Evolutionary conservation across 2,888 invertebrate species (phyloP).

Genomic region (Lydus trimaculatus): DNA sequence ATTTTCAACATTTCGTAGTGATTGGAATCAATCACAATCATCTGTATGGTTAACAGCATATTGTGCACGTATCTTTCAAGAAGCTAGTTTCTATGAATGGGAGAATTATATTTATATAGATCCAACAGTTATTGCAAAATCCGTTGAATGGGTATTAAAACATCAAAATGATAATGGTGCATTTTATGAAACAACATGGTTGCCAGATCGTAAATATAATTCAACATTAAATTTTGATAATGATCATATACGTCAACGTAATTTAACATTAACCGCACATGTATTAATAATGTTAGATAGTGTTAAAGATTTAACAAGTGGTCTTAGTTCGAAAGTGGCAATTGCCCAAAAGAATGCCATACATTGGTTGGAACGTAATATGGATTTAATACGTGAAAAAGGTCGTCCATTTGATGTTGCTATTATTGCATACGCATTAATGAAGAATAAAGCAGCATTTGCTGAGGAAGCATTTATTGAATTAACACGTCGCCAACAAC

Average conservation of each 20-base stretch:
- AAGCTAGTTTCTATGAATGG: slow-evolving; percentile 96
- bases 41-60: slow-evolving; percentile 95
- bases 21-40: slow-evolving; percentile 88
- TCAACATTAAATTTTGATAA: slow-evolving; percentile 67
- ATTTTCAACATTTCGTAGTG: slow-evolving; percentile 88
- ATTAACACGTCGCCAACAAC: slow-evolving; percentile 70
- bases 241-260: slow-evolving; percentile 69
- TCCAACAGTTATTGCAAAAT: slow-evolving; percentile 82
- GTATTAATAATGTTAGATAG: slow-evolving; percentile 87
- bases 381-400: slow-evolving; percentile 74
- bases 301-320: slow-evolving; percentile 78
- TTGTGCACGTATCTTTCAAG: slow-evolving; percentile 86
- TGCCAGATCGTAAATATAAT: slow-evolving; percentile 89
- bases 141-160: slow-evolving; percentile 85
- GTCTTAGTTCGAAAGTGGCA: slow-evolving; percentile 77
- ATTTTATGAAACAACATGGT: slow-evolving; percentile 88
- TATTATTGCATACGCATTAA: slow-evolving; percentile 88
- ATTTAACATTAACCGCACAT: slow-evolving; percentile 92
- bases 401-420: slow-evolving; percentile 86
- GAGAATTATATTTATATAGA: slow-evolving; percentile 96
- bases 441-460: slow-evolving; percentile 82
- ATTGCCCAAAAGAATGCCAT: slow-evolving; percentile 79
- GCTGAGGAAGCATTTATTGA: slow-evolving; percentile 84
- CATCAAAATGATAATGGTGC: slow-evolving; percentile 87
- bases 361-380: slow-evolving; percentile 82